Conservation (phyloP, 2,113 vertebrate genomes). For the Acrocephalus arundinaceus region DNA sequence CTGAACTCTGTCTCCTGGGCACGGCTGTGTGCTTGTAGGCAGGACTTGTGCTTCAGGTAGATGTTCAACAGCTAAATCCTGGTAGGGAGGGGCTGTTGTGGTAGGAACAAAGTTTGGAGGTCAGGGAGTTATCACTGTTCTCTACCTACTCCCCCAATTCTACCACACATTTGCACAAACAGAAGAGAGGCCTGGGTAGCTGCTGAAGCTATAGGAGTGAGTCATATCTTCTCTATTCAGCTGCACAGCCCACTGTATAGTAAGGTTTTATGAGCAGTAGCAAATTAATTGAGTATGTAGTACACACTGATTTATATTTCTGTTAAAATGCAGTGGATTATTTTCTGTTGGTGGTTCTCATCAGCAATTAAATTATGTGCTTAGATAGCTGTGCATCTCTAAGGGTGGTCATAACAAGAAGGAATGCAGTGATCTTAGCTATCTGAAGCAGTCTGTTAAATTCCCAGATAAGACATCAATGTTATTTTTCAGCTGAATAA, state of each 20-base stretch:
- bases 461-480: background rate
- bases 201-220: background rate
- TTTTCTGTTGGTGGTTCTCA: background rate
- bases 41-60: background rate
- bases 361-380: background rate
- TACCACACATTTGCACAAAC: background rate
- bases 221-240: background rate
- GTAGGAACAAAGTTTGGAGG: background rate
- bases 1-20: background rate
- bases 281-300: background rate
- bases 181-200: background rate
- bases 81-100: background rate
- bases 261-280: background rate
- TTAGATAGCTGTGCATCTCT: background rate
- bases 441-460: background rate
- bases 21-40: background rate
- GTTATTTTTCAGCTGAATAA: constrained; percentile 4
- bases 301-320: background rate
- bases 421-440: background rate
- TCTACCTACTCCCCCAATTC: background rate
- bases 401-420: background rate
- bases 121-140: background rate
- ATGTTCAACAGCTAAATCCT: background rate
- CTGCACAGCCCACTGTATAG: background rate
- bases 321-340: background rate